Evolutionary conservation across 2,888 invertebrate species (phyloP).

Genomic region (Dendrolimus houi): DNA sequence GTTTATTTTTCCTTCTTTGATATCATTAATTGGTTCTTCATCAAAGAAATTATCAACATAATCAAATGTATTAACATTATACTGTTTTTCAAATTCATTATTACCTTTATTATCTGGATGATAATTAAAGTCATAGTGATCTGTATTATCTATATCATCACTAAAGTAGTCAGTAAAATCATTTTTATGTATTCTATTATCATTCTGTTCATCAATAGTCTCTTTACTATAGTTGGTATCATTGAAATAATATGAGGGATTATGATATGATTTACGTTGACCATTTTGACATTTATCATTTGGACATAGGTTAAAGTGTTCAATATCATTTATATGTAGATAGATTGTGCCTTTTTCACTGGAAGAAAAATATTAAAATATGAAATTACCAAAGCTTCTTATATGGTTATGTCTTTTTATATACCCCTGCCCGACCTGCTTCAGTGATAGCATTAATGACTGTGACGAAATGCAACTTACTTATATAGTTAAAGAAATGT

Average conservation of each 20-base stretch:
- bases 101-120: background rate
- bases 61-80: conserved; percentile 4
- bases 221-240: background rate
- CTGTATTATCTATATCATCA: background rate
- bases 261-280: conserved; percentile 10
- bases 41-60: conserved; percentile 3
- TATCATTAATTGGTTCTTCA: background rate
- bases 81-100: background rate
- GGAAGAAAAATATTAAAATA: conserved; percentile 16
- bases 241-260: conserved; percentile 4
- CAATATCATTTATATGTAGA: conserved; percentile 38
- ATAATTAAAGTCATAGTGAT: background rate
- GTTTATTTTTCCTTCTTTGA: background rate
- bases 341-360: conserved; percentile 57
- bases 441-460: too few species aligned
- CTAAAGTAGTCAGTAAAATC: background rate
- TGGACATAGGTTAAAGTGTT: conserved; percentile 36
- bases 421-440: too few species aligned
- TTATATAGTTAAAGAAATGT: too few species aligned
- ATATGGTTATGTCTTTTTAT: too few species aligned
- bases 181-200: conserved; percentile 3
- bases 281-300: conserved; percentile 36
- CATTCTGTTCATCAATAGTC: background rate
- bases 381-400: too few species aligned
- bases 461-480: too few species aligned